Conservation (phyloP, 2,888 invertebrate genomes). For the Xestoiulus laeticollis region DNA sequence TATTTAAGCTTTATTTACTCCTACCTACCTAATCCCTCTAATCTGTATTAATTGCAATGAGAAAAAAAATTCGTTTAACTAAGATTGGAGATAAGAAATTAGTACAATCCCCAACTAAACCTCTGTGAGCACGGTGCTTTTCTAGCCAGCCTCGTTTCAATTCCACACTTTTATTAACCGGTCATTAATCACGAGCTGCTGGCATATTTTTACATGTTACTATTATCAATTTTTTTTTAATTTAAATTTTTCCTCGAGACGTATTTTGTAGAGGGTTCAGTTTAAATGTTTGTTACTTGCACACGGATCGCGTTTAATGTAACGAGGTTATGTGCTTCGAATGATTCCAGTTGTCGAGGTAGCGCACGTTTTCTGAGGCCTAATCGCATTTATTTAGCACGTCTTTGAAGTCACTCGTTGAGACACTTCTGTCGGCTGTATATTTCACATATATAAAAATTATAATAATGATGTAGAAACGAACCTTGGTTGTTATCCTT, state of each 20-base stretch:
- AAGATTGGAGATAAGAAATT: background rate
- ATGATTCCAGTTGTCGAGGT: slow-evolving; percentile 34
- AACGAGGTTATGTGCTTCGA: background rate
- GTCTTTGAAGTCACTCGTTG: slow-evolving; percentile 28
- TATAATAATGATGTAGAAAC: slow-evolving; percentile 31
- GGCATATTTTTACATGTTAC: background rate
- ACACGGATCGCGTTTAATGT: background rate
- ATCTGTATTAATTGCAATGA: background rate
- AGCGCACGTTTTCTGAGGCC: slow-evolving; percentile 15
- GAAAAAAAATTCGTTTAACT: background rate
- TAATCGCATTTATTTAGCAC: slow-evolving; percentile 37
- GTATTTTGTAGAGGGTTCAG: background rate
- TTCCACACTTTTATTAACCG: slow-evolving; percentile 10
- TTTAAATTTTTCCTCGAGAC: background rate
- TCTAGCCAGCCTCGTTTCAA: background rate
- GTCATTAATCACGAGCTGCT: background rate
- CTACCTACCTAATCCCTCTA: background rate
- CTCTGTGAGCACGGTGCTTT: background rate
- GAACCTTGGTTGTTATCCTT: slow-evolving; percentile 34
- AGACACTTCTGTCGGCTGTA: slow-evolving; percentile 29
- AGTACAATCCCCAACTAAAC: background rate
- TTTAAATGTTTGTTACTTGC: background rate
- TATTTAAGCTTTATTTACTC: background rate
- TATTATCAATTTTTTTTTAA: background rate
- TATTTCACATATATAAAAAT: slow-evolving; percentile 22